Evolutionary conservation across 2,797 vertebrate species (phyloP).

Genomic region (Macrochelys suwanniensis): DNA sequence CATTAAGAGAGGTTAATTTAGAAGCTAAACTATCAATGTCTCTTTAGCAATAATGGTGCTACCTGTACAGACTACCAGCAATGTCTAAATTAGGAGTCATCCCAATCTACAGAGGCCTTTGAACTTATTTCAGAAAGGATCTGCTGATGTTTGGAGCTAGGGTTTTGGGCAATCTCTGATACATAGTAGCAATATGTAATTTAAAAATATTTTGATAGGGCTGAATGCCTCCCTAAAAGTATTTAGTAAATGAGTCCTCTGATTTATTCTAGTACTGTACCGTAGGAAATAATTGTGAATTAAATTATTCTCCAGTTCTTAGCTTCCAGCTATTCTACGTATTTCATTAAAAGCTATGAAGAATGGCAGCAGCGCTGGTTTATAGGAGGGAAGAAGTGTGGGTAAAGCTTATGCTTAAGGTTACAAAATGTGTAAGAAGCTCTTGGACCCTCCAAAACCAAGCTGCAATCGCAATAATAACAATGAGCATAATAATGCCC

Average conservation of each 20-base stretch:
- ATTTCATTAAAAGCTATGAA: constrained; percentile 31
- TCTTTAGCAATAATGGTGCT: neutral
- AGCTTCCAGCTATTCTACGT: neutral
- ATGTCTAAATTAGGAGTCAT: neutral
- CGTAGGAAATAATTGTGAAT: constrained; percentile 20
- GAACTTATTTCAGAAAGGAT: neutral
- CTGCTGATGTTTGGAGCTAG: neutral
- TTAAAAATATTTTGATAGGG: neutral
- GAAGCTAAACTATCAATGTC: neutral
- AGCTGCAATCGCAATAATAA: constrained; percentile 50
- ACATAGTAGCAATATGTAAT: neutral
- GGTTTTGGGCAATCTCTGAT: neutral
- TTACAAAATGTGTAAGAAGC: neutral
- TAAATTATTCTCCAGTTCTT: neutral
- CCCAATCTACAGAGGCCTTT: neutral
- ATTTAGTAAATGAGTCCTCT: constrained; percentile 40
- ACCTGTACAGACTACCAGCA: neutral
- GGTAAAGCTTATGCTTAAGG: neutral
- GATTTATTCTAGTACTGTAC: neutral
- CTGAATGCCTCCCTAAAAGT: neutral
- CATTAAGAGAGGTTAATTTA: neutral
- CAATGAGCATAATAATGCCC: constrained; percentile 31
- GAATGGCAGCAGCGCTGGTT: neutral
- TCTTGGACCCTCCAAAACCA: constrained; percentile 26
- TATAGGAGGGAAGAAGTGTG: constrained; percentile 37